Evolutionary conservation across 2,888 invertebrate species (phyloP).

Genomic region (Micropterix aruncella): DNA sequence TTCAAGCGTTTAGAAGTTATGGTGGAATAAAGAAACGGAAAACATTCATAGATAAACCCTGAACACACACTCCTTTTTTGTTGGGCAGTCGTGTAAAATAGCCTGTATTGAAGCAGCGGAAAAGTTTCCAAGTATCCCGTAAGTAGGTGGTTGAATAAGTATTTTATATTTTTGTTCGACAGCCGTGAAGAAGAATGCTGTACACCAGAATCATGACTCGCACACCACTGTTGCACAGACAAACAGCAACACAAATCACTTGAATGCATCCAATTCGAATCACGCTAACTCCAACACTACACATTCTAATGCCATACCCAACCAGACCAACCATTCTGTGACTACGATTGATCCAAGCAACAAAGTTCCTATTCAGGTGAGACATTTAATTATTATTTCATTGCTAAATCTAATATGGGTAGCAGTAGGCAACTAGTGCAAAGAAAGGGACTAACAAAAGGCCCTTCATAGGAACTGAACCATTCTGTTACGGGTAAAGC

Average conservation of each 20-base stretch:
- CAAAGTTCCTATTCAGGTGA: conserved; percentile 42
- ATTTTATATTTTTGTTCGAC: conserved; percentile 2
- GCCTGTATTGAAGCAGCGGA: neutral
- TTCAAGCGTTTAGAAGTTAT: no score
- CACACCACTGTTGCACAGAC: conserved; percentile 3
- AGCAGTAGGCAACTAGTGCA: no score
- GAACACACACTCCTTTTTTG: no score
- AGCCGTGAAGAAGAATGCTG: conserved; percentile 5
- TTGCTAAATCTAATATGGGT: no score
- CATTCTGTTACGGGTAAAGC: no score
- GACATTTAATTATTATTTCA: no score
- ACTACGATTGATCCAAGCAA: conserved; percentile 28
- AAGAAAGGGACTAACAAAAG: no score
- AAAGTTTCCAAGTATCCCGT: neutral
- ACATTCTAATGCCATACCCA: neutral
- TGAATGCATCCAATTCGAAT: conserved; percentile 5
- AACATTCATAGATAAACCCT: no score
- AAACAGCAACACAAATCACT: no score
- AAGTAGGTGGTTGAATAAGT: neutral
- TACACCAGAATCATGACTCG: conserved; percentile 4
- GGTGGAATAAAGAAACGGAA: no score
- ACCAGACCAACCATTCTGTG: conserved; percentile 23
- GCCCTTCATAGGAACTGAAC: no score
- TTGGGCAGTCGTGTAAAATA: no score
- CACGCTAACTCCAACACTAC: conserved; percentile 1